Conservation (phyloP, 2,113 vertebrate genomes). For the Phaethon lepturus region DNA sequence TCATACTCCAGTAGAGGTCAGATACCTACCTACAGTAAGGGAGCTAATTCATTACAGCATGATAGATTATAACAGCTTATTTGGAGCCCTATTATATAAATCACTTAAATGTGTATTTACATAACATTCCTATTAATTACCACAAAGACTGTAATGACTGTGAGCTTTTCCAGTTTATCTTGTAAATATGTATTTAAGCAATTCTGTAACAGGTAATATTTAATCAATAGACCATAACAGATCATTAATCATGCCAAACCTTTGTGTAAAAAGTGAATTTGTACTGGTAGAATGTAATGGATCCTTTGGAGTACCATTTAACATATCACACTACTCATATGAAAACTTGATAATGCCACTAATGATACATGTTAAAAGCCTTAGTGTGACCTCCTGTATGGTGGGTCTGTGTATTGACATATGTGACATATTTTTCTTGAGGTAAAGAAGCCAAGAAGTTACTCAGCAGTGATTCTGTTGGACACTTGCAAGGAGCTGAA, state of each 20-base stretch:
- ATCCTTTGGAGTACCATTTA: constrained; percentile 10
- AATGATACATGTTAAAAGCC: neutral
- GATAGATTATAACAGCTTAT: constrained; percentile 79
- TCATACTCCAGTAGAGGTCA: constrained; percentile 72
- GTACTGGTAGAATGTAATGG: constrained; percentile 28
- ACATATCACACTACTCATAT: neutral
- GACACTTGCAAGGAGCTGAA: neutral
- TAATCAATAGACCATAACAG: constrained; percentile 58
- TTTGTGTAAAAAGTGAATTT: constrained; percentile 60
- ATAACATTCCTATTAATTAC: constrained; percentile 82
- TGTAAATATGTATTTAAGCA: constrained; percentile 66
- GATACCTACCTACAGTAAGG: constrained; percentile 73
- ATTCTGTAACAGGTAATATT: constrained; percentile 68
- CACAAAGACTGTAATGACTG: constrained; percentile 66
- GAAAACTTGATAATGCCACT: neutral
- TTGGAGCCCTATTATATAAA: constrained; percentile 78
- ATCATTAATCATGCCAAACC: constrained; percentile 71
- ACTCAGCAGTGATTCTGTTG: neutral
- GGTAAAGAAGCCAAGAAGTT: neutral
- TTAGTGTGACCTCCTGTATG: neutral
- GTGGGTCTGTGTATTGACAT: neutral
- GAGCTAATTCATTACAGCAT: constrained; percentile 73
- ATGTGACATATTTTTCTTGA: neutral
- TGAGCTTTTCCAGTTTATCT: constrained; percentile 66
- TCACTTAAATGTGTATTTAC: constrained; percentile 81